Evolutionary conservation across 1,140 invertebrate genomes (phyloP).

Genomic region (Cyphomyrmex costatus): DNA sequence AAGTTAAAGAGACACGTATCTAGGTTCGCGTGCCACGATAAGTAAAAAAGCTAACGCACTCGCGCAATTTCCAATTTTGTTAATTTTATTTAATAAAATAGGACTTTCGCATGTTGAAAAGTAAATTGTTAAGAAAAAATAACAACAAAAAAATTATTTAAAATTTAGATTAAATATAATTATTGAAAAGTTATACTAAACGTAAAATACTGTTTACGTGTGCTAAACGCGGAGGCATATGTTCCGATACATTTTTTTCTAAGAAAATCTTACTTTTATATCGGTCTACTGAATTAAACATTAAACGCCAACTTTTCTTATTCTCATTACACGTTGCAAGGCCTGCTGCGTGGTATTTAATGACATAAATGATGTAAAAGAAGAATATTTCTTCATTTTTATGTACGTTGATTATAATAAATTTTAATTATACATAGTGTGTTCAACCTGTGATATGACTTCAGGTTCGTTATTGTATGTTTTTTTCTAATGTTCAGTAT

Average conservation of each 20-base stretch:
- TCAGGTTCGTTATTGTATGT: too few relatives aligned
- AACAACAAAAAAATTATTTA: neutral
- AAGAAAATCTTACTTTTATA: conserved; percentile 9
- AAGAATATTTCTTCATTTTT: too few relatives aligned
- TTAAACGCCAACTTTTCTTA: conserved; percentile 14
- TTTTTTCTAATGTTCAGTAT: too few relatives aligned
- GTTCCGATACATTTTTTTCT: conserved; percentile 1
- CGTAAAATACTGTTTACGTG: neutral
- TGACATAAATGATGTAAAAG: too few relatives aligned
- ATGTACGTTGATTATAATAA: too few relatives aligned
- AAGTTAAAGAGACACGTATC: conserved; percentile 33
- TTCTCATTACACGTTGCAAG: neutral
- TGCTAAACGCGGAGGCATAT: neutral
- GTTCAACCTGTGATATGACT: too few relatives aligned
- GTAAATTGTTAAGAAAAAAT: neutral
- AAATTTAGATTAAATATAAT: neutral
- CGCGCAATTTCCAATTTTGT: conserved; percentile 7
- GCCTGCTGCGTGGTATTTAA: conserved; percentile 4
- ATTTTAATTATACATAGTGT: too few relatives aligned
- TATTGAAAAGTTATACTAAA: neutral
- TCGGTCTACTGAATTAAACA: conserved; percentile 35
- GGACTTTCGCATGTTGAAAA: neutral
- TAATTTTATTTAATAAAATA: neutral
- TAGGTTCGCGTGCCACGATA: neutral
- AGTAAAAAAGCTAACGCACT: conserved; percentile 12